A percentile compares a stretch with the other conserved stretches of the same genome.
Evolutionary conservation across 1,140 invertebrate genomes (phyloP).

Genomic region (Cardiocondyla obscurior): DNA sequence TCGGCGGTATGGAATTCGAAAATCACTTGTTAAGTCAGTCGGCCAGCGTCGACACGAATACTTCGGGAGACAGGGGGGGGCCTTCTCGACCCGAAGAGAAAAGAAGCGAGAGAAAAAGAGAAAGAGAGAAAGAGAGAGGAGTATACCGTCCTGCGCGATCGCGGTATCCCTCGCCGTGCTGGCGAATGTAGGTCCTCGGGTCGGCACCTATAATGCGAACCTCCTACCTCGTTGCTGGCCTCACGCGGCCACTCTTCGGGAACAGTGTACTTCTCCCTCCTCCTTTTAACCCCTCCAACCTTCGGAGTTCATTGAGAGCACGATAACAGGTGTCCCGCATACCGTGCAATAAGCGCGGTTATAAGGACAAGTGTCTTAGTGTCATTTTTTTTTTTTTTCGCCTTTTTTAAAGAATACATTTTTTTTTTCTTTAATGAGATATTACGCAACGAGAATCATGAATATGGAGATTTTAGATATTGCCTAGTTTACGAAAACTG

Average conservation of each 20-base stretch:
- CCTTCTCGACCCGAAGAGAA: constrained; percentile 19
- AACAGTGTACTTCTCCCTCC: constrained; percentile 59
- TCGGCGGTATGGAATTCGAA: constrained; percentile 64
- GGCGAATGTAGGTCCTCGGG: constrained; percentile 81
- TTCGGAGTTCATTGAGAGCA: constrained; percentile 60
- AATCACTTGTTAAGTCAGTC: constrained; percentile 57
- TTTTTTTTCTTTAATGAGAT: not conserved
- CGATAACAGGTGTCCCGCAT: constrained; percentile 68
- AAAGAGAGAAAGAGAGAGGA: constrained; percentile 11
- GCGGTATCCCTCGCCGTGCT: constrained; percentile 46
- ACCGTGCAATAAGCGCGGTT: constrained; percentile 24
- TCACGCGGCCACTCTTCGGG: constrained; percentile 63
- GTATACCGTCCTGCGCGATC: constrained; percentile 22
- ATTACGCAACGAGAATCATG: no score
- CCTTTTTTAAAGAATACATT: no score
- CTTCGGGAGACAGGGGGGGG: constrained; percentile 42
- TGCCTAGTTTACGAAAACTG: not conserved
- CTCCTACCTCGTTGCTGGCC: constrained; percentile 69
- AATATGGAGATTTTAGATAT: not conserved
- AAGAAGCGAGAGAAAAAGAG: constrained; percentile 12
- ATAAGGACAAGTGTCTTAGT: constrained; percentile 5
- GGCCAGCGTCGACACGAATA: constrained; percentile 64
- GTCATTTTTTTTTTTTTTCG: not conserved
- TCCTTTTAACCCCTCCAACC: constrained; percentile 41
- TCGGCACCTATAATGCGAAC: constrained; percentile 78